These are phyloP conservation scores for Rhabdornis inornatus DNA, from an alignment of 2,113 vertebrate species.

Conservation along the genomic window DNA sequence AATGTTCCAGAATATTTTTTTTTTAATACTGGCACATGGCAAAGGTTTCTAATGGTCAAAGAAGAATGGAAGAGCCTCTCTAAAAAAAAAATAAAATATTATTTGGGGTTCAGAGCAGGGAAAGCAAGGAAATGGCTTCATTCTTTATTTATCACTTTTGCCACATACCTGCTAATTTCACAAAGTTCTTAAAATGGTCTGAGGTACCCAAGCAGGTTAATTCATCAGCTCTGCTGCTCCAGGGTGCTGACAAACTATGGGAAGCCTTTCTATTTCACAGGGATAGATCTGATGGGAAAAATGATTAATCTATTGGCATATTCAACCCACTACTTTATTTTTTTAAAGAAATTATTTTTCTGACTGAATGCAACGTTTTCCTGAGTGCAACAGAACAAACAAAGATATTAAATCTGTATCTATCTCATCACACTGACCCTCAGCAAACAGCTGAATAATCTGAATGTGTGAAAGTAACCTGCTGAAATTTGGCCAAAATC, in stretches of 20 bases:
- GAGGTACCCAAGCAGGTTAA: background rate
- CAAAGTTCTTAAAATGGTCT: background rate
- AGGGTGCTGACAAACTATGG: background rate
- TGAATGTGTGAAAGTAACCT: background rate
- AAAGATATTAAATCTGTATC: background rate
- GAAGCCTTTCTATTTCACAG: background rate
- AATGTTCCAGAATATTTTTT: background rate
- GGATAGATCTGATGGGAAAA: background rate
- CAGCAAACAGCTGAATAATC: background rate
- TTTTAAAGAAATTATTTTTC: background rate
- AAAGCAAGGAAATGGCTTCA: background rate
- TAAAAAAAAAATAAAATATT: background rate
- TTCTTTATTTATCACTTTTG: background rate
- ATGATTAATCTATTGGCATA: background rate
- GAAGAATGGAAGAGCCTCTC: background rate
- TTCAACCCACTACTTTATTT: background rate
- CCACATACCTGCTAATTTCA: background rate
- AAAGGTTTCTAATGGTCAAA: background rate
- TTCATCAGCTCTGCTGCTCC: background rate
- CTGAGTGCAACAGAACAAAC: background rate
- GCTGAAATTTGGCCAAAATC: background rate
- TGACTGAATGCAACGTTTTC: background rate
- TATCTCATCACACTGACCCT: background rate
- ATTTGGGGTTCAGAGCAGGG: background rate
- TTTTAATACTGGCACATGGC: background rate